phyloP scores from a whole-genome alignment of 2,797 vertebrate species.

The Dendrocincla fuliginosa region DNA sequence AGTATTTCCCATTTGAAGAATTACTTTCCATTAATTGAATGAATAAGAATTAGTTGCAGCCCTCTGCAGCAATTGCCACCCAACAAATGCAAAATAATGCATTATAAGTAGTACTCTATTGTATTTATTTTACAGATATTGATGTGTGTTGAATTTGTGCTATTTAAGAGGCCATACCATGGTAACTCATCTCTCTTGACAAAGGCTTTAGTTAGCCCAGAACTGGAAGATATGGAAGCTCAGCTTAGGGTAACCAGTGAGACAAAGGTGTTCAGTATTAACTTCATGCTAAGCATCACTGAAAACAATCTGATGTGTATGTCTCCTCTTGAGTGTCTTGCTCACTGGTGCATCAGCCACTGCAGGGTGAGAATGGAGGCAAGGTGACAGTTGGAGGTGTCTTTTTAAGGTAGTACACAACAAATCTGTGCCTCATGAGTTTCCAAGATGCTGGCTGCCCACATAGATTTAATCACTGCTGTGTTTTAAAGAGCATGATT shows the following conservation, averaged over 20 bases:
- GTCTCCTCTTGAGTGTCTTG: rapidly evolving
- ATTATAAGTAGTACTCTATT: constrained; percentile 70
- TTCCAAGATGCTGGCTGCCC: neutral
- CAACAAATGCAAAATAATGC: constrained; percentile 63
- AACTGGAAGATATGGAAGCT: constrained; percentile 62
- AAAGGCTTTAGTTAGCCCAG: constrained; percentile 71
- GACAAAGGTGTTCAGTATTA: constrained; percentile 19
- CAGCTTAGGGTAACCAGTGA: constrained; percentile 35
- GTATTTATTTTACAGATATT: constrained; percentile 76
- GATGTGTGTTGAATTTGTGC: constrained; percentile 70
- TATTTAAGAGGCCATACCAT: constrained; percentile 77
- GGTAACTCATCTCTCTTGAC: constrained; percentile 71
- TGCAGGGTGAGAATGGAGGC: neutral
- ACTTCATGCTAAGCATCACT: neutral
- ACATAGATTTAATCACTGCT: neutral
- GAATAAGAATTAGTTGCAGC: constrained; percentile 62
- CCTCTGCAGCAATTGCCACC: constrained; percentile 69
- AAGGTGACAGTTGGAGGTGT: neutral
- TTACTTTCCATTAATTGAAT: constrained; percentile 72
- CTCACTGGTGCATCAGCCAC: rapidly evolving
- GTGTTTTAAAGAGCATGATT: neutral
- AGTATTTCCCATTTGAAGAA: constrained; percentile 63
- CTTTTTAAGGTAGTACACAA: neutral
- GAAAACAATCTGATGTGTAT: neutral
- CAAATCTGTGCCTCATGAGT: neutral